Evolutionary conservation across 1,140 invertebrate species (phyloP).

Genomic region (Bacillus rossius): DNA sequence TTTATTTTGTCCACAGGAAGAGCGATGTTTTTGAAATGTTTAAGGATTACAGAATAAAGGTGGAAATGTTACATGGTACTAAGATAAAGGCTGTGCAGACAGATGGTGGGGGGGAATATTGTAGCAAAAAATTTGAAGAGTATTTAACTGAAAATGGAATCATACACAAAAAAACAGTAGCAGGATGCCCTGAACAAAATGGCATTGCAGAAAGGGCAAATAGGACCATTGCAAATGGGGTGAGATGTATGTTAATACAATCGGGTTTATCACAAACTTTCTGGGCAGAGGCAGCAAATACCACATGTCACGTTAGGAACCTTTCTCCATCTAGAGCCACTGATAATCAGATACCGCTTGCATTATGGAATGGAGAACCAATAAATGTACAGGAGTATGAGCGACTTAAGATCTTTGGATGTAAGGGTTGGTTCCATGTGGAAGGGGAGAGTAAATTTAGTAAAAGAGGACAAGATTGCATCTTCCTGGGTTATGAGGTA

Average conservation of each 20-base stretch:
- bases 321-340: background rate
- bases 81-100: conserved; percentile 17
- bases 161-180: conserved; percentile 14
- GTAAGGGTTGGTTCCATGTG: conserved; percentile 3
- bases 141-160: conserved; percentile 18
- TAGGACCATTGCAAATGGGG: conserved; percentile 21
- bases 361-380: conserved; percentile 1
- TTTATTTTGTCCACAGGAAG: conserved; percentile 24
- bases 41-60: conserved; percentile 14
- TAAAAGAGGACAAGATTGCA: background rate
- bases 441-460: background rate
- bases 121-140: background rate
- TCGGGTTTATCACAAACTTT: conserved; percentile 20
- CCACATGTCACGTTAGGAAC: conserved; percentile 22
- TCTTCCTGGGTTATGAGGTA: no score
- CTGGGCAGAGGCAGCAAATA: conserved; percentile 26
- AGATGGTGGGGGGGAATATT: conserved; percentile 25
- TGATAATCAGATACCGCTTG: conserved; percentile 17
- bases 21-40: conserved; percentile 12
- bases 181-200: conserved; percentile 28
- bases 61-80: conserved; percentile 1
- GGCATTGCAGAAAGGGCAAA: conserved; percentile 23
- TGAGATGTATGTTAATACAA: conserved; percentile 20
- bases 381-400: background rate
- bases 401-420: background rate